Percentiles rank a stretch among this genome's conserved stretches.
Evolutionary conservation across 1,140 invertebrate genomes (phyloP).

Genomic region (Euura saliciscinereae): DNA sequence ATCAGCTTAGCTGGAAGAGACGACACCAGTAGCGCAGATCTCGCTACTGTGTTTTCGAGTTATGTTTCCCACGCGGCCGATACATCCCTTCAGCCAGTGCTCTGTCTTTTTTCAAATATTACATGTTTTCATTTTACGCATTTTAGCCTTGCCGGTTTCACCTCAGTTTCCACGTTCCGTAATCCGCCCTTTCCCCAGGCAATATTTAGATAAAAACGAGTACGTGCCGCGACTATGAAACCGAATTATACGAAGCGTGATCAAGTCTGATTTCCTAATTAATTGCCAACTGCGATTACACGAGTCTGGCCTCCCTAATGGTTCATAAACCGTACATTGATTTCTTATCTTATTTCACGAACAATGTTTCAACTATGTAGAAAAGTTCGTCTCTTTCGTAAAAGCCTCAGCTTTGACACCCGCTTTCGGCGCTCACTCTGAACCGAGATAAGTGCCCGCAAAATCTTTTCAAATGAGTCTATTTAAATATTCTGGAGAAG

Average conservation of each 20-base stretch:
- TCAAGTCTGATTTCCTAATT: not conserved
- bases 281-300: not conserved
- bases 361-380: not conserved
- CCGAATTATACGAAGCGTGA: not conserved
- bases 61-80: constrained; percentile 44
- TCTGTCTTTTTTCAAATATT: not conserved
- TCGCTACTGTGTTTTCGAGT: constrained; percentile 23
- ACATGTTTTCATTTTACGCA: too few relatives aligned
- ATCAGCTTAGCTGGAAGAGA: not conserved
- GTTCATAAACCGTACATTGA: too few relatives aligned
- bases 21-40: not conserved
- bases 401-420: not conserved
- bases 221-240: not conserved
- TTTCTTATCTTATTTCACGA: too few relatives aligned
- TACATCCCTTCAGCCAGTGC: constrained; percentile 19
- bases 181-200: constrained; percentile 20
- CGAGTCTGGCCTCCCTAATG: too few relatives aligned
- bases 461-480: constrained; percentile 11
- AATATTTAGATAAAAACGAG: constrained; percentile 27
- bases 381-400: too few relatives aligned
- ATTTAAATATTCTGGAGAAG: not conserved
- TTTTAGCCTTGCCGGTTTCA: constrained; percentile 12
- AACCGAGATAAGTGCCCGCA: constrained; percentile 32
- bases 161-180: too few relatives aligned
- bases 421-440: not conserved